Percentiles rank a stretch among this genome's conserved stretches.
These are phyloP conservation scores for Lagorchestes hirsutus DNA, from an alignment of 2,797 vertebrate genomes.

Conservation along the genomic window DNA sequence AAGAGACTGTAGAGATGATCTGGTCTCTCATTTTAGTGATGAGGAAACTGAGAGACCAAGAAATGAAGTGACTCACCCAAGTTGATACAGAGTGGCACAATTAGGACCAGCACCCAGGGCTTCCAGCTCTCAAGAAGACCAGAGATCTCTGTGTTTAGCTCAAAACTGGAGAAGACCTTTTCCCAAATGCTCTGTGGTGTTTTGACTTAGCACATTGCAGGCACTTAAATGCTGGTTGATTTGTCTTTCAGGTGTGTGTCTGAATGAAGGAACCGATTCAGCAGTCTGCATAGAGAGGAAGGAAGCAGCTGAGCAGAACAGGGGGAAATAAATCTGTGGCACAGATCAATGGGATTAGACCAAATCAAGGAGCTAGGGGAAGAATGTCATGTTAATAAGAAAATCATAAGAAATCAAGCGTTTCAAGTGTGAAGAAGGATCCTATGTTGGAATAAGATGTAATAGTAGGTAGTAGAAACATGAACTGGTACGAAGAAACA, in stretches of 20 bases:
- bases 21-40: neutral
- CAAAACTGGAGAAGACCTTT: slow-evolving; percentile 24
- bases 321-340: slow-evolving; percentile 1
- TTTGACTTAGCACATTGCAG: neutral
- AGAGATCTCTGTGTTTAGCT: neutral
- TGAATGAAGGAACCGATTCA: neutral
- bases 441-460: neutral
- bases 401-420: slow-evolving; percentile 37
- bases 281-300: slow-evolving; percentile 22
- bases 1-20: neutral
- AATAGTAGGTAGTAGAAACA: neutral
- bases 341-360: neutral
- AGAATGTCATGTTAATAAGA: neutral
- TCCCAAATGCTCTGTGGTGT: slow-evolving; percentile 26
- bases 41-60: neutral
- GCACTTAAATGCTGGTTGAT: neutral
- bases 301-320: slow-evolving; percentile 32
- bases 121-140: neutral
- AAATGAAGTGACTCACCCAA: neutral
- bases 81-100: neutral
- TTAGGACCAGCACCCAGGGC: neutral
- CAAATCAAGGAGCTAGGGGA: neutral
- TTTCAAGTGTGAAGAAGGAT: slow-evolving; percentile 10
- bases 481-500: neutral
- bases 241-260: neutral